A percentile compares a stretch with the other conserved stretches of the same genome.
phyloP scores from a whole-genome alignment of 2,888 invertebrate species.

The Aphodius sticticus region DNA sequence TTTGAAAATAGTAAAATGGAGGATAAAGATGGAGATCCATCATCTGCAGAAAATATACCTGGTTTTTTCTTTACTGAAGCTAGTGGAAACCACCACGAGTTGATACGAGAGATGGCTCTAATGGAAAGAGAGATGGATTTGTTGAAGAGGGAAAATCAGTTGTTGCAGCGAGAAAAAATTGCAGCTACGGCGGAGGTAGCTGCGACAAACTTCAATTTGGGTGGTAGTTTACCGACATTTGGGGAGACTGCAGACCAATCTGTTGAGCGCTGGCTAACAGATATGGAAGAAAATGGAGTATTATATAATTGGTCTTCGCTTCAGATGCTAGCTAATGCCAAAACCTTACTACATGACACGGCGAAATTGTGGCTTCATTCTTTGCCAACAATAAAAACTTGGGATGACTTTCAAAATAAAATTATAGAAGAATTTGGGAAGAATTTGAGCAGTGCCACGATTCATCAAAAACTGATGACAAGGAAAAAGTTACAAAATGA shows the following conservation, averaged over 20 bases:
- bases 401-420: slow-evolving; percentile 27
- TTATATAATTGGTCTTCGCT: slow-evolving; percentile 30
- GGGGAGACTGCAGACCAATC: slow-evolving; percentile 25
- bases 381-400: slow-evolving; percentile 31
- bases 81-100: too few relatives aligned
- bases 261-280: slow-evolving; percentile 35
- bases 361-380: slow-evolving; percentile 35
- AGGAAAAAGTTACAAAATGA: slow-evolving; percentile 41
- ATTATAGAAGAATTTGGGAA: slow-evolving; percentile 30
- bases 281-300: slow-evolving; percentile 34
- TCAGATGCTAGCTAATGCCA: slow-evolving; percentile 37
- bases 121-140: too few relatives aligned
- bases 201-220: too few relatives aligned
- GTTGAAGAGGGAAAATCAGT: too few relatives aligned
- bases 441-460: slow-evolving; percentile 18
- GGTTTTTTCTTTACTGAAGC: too few relatives aligned
- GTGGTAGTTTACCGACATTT: slow-evolving; percentile 14
- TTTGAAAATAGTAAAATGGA: too few relatives aligned
- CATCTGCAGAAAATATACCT: too few relatives aligned
- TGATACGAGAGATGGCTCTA: too few relatives aligned
- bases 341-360: slow-evolving; percentile 34
- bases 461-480: slow-evolving; percentile 24
- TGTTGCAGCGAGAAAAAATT: too few relatives aligned
- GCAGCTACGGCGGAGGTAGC: too few relatives aligned
- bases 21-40: too few relatives aligned